Percentiles rank a stretch among this genome's conserved stretches.
Conservation (phyloP, 1,140 invertebrate genomes). For the Drosophila pandora region DNA sequence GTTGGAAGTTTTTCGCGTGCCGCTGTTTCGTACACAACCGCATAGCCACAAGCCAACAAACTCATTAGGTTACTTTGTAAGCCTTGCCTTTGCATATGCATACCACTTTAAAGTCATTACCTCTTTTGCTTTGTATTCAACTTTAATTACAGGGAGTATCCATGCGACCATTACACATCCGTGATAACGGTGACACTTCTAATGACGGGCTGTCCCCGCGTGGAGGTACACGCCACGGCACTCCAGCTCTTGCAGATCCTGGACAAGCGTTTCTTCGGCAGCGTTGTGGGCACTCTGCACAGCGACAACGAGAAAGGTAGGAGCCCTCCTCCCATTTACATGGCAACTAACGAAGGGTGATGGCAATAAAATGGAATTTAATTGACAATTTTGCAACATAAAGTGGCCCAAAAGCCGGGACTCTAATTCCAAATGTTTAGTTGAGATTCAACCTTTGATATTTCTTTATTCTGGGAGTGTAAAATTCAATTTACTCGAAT, state of each 20-base stretch:
- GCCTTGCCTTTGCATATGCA: not conserved
- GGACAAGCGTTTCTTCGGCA: constrained; percentile 97
- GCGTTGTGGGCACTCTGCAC: constrained; percentile 87
- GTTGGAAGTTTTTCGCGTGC: not conserved
- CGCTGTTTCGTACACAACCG: not conserved
- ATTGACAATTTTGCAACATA: constrained; percentile 1
- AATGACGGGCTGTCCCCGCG: constrained; percentile 96
- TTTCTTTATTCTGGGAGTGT: not conserved
- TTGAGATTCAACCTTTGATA: not conserved
- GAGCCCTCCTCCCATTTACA: constrained; percentile 15
- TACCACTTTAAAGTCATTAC: constrained; percentile 7
- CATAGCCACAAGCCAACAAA: constrained; percentile 33
- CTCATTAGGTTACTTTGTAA: constrained; percentile 41
- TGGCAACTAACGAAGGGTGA: constrained; percentile 10
- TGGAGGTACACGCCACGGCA: constrained; percentile 96
- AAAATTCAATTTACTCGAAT: not conserved
- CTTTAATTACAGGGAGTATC: constrained; percentile 92
- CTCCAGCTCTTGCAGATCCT: constrained; percentile 96
- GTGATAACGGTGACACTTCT: constrained; percentile 98
- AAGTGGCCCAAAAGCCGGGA: not conserved
- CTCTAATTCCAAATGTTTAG: not conserved
- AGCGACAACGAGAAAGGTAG: constrained; percentile 89
- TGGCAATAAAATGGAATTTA: constrained; percentile 21
- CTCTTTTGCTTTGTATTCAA: constrained; percentile 7
- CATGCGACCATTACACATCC: constrained; percentile 98